Evolutionary conservation across 1,140 invertebrate species (phyloP), one percentile per base, ranked within the genome.

Genomic region (Magallana angulata): DNA sequence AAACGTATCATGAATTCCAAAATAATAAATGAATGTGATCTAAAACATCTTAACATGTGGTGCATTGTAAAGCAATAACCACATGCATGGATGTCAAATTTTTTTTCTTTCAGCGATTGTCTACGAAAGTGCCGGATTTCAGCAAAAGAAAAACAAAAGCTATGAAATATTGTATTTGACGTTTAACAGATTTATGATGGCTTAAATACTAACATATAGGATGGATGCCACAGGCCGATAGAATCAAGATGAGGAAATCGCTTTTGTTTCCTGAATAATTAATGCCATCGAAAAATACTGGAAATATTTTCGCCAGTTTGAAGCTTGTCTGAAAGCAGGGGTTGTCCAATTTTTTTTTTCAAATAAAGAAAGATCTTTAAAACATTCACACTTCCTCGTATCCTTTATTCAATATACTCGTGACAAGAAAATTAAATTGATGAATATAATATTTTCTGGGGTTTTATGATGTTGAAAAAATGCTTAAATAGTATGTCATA

Each of bases 191-290:
- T 76, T 76, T 76, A 76, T 76, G 68, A 76, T 30, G 68, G 18
- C 24, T 76, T 18, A 76, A 24, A 76, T 30, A 36, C 8, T 1
- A 76, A 30, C 24, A 76, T 48, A 48, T 76, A 30, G 68, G 24
- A 30, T 76, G 24, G 68, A 76, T 76, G 68, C 68, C 68, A 48
- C 68, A 24, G 36, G 36, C 68, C 68, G 68, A 76, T 36, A 76
- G 36, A 30, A 76, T 24, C 68, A 76, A 76, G 68, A 76, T 76
- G 68, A 76, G 68, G 68, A 76, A 76, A 76, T 24, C 36, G 8
- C 24, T 76, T 48, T 76, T 76, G 68, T 76, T 76, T 76, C 68
- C 68, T 76, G 68, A 12, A 76, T 76, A 76, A 76, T 76, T 76
- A 76, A 76, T 76, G 68, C 36, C 68, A 76, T 24, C 12, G 36